Evolutionary conservation across 2,797 vertebrate genomes (phyloP).

Genomic region (Lutjanus campechanus): DNA sequence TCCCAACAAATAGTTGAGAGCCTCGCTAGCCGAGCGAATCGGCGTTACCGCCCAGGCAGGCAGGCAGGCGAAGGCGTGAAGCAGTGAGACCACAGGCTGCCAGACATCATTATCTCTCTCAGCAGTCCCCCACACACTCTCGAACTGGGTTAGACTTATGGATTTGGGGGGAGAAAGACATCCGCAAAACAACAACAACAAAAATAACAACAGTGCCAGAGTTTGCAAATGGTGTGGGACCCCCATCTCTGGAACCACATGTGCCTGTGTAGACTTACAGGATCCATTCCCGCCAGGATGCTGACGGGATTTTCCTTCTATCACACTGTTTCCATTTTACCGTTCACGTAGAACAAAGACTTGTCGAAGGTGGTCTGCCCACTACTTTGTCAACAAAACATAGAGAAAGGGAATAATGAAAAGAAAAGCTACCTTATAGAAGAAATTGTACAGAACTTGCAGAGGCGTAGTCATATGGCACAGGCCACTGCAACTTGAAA

Average conservation of each 20-base stretch:
- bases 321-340: slow-evolving; percentile 26
- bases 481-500: slow-evolving; percentile 4
- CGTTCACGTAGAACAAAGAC: slow-evolving; percentile 43
- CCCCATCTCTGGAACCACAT: slow-evolving; percentile 51
- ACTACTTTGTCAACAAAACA: slow-evolving; percentile 38
- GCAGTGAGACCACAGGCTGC: slow-evolving; percentile 62
- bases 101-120: slow-evolving; percentile 80
- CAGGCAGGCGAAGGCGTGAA: slow-evolving; percentile 44
- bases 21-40: slow-evolving; percentile 29
- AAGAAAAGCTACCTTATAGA: slow-evolving; percentile 21
- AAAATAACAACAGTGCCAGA: slow-evolving; percentile 38
- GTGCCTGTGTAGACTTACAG: slow-evolving; percentile 23
- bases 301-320: slow-evolving; percentile 44
- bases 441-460: slow-evolving; percentile 20
- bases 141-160: slow-evolving; percentile 52
- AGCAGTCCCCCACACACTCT: slow-evolving; percentile 57
- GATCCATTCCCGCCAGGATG: slow-evolving; percentile 36
- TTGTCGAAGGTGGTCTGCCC: slow-evolving; percentile 45
- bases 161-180: slow-evolving; percentile 47
- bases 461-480: slow-evolving; percentile 2
- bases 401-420: slow-evolving; percentile 20
- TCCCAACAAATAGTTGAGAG: slow-evolving; percentile 43
- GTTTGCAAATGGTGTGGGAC: slow-evolving; percentile 54
- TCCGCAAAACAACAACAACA: slow-evolving; percentile 53
- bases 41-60: slow-evolving; percentile 34